Percentiles rank a stretch among this genome's conserved stretches.
phyloP scores from a whole-genome alignment of 2,797 vertebrate species.

The Eleutherodactylus coqui region DNA sequence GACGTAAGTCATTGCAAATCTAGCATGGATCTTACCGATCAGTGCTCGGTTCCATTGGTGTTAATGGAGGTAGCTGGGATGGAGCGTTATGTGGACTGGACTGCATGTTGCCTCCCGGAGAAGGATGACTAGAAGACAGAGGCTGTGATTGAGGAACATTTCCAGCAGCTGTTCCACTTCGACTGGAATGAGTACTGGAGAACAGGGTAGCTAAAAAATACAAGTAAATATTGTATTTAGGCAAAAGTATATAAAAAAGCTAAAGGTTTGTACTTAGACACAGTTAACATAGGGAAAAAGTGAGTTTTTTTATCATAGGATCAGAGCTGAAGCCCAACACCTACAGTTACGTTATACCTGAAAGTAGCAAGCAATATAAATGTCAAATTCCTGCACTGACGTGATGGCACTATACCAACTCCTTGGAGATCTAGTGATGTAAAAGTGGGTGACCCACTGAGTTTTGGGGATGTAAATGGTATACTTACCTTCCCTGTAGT shows the following conservation, averaged over 20 bases:
- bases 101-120: conserved; percentile 73
- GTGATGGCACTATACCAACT: not conserved
- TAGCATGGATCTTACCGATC: conserved; percentile 75
- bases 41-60: conserved; percentile 70
- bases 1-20: not conserved
- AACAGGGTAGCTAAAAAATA: conserved; percentile 73
- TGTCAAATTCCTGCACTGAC: not conserved
- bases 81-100: conserved; percentile 74
- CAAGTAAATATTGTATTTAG: conserved; percentile 60
- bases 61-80: conserved; percentile 74
- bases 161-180: conserved; percentile 72
- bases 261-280: too few relatives aligned
- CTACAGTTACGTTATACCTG: not conserved
- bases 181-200: conserved; percentile 75
- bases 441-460: too few relatives aligned
- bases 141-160: conserved; percentile 73
- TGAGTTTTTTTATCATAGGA: not conserved
- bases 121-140: conserved; percentile 73
- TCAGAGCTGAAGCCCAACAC: not conserved
- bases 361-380: not conserved
- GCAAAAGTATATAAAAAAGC: not conserved
- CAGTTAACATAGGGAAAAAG: not conserved
- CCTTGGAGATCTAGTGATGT: not conserved
- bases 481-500: too few relatives aligned
- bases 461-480: too few relatives aligned